Evolutionary conservation across 2,113 vertebrate species (phyloP).

Genomic region (Lepidothrix coronata): DNA sequence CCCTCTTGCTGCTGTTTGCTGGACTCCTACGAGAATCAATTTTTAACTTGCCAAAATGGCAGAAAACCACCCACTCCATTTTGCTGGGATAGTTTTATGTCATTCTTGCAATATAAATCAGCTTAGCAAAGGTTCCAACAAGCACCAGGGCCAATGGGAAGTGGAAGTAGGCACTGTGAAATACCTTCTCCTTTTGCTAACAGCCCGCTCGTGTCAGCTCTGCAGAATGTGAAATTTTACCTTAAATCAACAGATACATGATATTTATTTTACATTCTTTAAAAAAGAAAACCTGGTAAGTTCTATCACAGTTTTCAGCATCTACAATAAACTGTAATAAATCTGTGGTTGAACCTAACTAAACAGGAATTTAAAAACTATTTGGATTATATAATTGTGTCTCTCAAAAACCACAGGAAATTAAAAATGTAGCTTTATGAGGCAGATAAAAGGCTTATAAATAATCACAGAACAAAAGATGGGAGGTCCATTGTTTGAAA

Average conservation of each 20-base stretch:
- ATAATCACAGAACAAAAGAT: not conserved
- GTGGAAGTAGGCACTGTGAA: not conserved
- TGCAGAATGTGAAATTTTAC: not conserved
- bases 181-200: not conserved
- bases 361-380: not conserved
- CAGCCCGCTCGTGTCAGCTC: not conserved
- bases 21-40: not conserved
- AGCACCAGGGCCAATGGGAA: not conserved
- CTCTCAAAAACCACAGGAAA: slow-evolving; percentile 6
- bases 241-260: not conserved
- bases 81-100: not conserved
- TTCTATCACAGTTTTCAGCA: not conserved
- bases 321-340: not conserved
- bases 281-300: not conserved
- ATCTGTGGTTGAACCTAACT: not conserved
- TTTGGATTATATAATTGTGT: not conserved
- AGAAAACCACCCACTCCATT: not conserved
- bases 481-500: not conserved
- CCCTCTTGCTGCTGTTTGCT: not conserved
- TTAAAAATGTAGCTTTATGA: slow-evolving; percentile 16
- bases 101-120: not conserved
- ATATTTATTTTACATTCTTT: not conserved
- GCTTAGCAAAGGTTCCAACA: not conserved
- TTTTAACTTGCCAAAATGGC: not conserved
- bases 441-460: not conserved